A percentile compares a stretch with the other conserved stretches of the same genome.
phyloP scores from a whole-genome alignment of 2,113 vertebrate species.

The Sturnira hondurensis region DNA sequence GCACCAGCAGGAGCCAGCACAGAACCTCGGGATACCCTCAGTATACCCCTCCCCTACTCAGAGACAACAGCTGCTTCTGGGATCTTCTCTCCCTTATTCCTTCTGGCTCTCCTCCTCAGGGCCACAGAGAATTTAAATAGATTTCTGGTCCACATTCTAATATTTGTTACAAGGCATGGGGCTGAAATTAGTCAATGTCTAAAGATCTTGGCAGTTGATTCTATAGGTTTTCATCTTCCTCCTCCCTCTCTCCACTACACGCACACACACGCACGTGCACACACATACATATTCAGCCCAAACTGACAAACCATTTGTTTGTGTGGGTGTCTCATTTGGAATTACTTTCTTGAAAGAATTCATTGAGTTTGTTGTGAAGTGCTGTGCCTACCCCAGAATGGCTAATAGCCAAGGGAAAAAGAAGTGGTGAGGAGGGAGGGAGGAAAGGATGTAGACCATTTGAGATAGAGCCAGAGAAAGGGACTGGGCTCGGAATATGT shows the following conservation, averaged over 20 bases:
- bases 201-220: background rate
- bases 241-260: background rate
- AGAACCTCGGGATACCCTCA: background rate
- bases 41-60: background rate
- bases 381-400: background rate
- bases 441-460: background rate
- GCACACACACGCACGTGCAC: background rate
- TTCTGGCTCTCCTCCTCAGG: background rate
- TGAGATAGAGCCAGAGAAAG: background rate
- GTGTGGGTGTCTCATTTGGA: background rate
- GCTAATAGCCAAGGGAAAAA: background rate
- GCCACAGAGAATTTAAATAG: background rate
- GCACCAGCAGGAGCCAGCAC: background rate
- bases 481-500: background rate
- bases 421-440: background rate
- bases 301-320: background rate
- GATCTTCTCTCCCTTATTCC: background rate
- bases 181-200: background rate
- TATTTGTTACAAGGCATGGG: background rate
- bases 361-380: background rate
- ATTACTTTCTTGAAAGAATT: conserved; percentile 21
- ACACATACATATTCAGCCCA: background rate
- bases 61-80: background rate
- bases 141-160: background rate
- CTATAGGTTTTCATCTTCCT: background rate